phyloP scores from a whole-genome alignment of 2,113 vertebrate species.

The Callopanchax toddi region DNA sequence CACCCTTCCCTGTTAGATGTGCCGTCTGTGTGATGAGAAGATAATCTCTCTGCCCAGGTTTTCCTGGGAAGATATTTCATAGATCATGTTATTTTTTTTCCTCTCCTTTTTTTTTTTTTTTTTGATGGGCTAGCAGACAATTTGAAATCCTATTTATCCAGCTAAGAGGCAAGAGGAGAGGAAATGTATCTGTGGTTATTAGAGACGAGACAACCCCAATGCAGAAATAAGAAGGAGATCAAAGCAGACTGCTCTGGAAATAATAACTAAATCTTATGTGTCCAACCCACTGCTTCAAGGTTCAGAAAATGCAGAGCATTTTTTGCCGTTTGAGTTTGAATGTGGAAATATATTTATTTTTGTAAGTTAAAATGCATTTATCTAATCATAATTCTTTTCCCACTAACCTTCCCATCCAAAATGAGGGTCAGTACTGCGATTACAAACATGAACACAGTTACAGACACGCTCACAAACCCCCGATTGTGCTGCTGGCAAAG shows the following conservation, averaged over 20 bases:
- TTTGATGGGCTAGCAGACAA: conserved; percentile 64
- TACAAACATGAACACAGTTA: conserved; percentile 45
- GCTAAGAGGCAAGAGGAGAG: conserved; percentile 60
- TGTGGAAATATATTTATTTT: background rate
- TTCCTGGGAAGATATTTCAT: conserved; percentile 71
- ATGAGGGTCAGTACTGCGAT: conserved; percentile 46
- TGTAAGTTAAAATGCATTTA: conserved; percentile 32
- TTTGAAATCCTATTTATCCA: conserved; percentile 73
- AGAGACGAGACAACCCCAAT: conserved; percentile 63
- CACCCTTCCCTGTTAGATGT: conserved; percentile 57
- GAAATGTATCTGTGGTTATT: conserved; percentile 70
- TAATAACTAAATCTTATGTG: conserved; percentile 65
- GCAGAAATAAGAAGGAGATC: conserved; percentile 66
- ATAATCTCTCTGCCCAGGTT: conserved; percentile 66
- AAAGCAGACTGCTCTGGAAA: conserved; percentile 65
- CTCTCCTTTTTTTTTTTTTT: conserved; percentile 50
- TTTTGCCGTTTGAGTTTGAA: conserved; percentile 13
- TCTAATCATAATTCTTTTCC: conserved; percentile 35
- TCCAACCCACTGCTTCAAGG: conserved; percentile 42
- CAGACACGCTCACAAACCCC: conserved; percentile 45
- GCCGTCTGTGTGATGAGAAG: conserved; percentile 63
- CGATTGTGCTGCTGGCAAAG: conserved; percentile 60
- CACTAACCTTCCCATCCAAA: conserved; percentile 49
- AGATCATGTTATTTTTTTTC: conserved; percentile 67
- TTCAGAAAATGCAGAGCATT: conserved; percentile 37